phyloP scores from a whole-genome alignment of 2,113 vertebrate species.

The Pionites leucogaster region DNA sequence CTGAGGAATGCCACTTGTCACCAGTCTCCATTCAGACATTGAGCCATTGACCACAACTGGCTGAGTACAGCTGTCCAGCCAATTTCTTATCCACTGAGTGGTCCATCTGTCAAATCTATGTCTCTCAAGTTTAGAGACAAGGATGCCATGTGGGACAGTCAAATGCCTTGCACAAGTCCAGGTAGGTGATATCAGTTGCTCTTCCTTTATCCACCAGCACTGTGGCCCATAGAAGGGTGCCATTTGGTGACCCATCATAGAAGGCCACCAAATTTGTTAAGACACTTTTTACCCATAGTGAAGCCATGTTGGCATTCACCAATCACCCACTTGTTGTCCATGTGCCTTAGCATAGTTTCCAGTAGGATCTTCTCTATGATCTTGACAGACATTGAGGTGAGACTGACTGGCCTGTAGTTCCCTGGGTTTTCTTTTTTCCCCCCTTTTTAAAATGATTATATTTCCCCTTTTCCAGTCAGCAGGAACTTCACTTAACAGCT shows the following conservation, averaged over 20 bases:
- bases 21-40: neutral
- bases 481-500: neutral
- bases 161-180: neutral
- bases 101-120: neutral
- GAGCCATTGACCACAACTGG: neutral
- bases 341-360: neutral
- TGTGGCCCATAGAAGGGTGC: neutral
- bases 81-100: neutral
- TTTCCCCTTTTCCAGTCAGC: neutral
- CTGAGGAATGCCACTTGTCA: neutral
- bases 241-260: neutral
- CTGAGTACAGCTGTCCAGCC: neutral
- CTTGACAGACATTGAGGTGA: neutral
- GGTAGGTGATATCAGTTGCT: neutral
- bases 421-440: neutral
- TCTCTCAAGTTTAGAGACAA: neutral
- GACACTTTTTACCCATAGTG: neutral
- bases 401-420: neutral
- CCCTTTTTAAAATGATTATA: neutral
- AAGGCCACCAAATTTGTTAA: neutral
- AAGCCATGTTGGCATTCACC: neutral
- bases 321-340: neutral
- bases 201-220: neutral
- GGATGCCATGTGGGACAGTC: neutral
- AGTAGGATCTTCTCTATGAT: neutral